Evolutionary conservation across 2,888 invertebrate genomes (phyloP).

Genomic region (Sicus ferrugineus): DNA sequence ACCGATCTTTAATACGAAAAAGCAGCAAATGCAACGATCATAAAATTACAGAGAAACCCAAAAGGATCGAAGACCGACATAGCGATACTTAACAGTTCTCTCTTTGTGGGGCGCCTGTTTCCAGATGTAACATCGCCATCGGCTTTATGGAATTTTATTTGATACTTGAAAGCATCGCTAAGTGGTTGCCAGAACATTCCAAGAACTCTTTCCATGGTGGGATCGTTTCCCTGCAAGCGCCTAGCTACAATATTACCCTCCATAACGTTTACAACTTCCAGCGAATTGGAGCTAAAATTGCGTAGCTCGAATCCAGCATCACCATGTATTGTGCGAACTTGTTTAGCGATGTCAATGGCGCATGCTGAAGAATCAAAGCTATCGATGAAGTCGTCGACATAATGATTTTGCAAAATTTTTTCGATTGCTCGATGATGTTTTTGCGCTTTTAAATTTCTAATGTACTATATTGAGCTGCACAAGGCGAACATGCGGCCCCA

Average conservation of each 20-base stretch:
- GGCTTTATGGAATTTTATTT: not conserved
- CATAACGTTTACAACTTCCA: too few relatives aligned
- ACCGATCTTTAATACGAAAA: not conserved
- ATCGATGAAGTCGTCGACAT: slow-evolving; percentile 37
- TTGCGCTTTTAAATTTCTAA: slow-evolving; percentile 36
- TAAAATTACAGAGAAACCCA: slow-evolving; percentile 31
- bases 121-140: slow-evolving; percentile 1
- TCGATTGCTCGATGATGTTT: slow-evolving; percentile 29
- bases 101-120: not conserved
- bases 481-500: too few relatives aligned
- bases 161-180: too few relatives aligned
- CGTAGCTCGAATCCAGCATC: not conserved
- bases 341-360: slow-evolving; percentile 4
- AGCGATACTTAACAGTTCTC: slow-evolving; percentile 18
- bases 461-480: slow-evolving; percentile 9
- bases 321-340: slow-evolving; percentile 33
- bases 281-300: too few relatives aligned
- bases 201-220: too few relatives aligned
- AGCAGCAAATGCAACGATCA: slow-evolving; percentile 20
- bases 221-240: too few relatives aligned
- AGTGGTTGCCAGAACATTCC: too few relatives aligned
- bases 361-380: not conserved
- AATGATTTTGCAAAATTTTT: slow-evolving; percentile 33
- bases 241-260: too few relatives aligned
- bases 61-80: slow-evolving; percentile 34